A percentile compares a stretch with the other conserved stretches of the same genome.
These are phyloP conservation scores for Galleria mellonella DNA, from an alignment of 1,140 invertebrate genomes.

Conservation along the genomic window DNA sequence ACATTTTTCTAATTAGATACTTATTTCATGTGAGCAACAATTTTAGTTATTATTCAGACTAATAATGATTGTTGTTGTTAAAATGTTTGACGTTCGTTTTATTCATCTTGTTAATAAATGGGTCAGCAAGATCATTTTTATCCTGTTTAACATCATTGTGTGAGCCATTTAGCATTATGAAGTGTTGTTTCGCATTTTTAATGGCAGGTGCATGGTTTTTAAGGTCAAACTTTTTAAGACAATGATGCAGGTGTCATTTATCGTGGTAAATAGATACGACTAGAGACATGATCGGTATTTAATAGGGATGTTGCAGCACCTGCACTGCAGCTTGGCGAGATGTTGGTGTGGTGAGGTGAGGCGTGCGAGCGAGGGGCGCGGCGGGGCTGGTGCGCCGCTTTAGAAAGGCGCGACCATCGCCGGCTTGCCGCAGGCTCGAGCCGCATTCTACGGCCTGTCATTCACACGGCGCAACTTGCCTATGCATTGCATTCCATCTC, in stretches of 20 bases:
- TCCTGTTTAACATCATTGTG: slow-evolving; percentile 22
- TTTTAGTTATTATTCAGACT: too few species aligned
- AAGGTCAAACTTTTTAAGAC: slow-evolving; percentile 59
- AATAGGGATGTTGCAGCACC: slow-evolving; percentile 67
- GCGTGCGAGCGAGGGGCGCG: slow-evolving; percentile 33
- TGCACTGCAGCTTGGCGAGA: slow-evolving; percentile 29
- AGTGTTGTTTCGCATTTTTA: slow-evolving; percentile 37
- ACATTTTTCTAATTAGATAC: too few species aligned
- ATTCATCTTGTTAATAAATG: neutral
- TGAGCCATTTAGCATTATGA: slow-evolving; percentile 20
- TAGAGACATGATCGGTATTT: slow-evolving; percentile 69
- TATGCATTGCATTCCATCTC: slow-evolving; percentile 71
- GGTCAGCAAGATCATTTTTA: slow-evolving; percentile 13
- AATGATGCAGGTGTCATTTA: slow-evolving; percentile 61
- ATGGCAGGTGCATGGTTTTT: slow-evolving; percentile 47
- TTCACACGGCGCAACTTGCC: slow-evolving; percentile 71
- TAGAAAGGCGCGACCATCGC: slow-evolving; percentile 73
- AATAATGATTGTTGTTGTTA: neutral
- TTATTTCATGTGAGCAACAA: too few species aligned
- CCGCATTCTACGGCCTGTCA: slow-evolving; percentile 73
- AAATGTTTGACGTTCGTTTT: neutral
- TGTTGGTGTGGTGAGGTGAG: slow-evolving; percentile 33
- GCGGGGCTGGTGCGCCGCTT: slow-evolving; percentile 57
- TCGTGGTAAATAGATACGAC: slow-evolving; percentile 65
- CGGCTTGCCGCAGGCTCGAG: slow-evolving; percentile 43